phyloP scores from a whole-genome alignment of 2,113 vertebrate species.

The Cisticola juncidis region DNA sequence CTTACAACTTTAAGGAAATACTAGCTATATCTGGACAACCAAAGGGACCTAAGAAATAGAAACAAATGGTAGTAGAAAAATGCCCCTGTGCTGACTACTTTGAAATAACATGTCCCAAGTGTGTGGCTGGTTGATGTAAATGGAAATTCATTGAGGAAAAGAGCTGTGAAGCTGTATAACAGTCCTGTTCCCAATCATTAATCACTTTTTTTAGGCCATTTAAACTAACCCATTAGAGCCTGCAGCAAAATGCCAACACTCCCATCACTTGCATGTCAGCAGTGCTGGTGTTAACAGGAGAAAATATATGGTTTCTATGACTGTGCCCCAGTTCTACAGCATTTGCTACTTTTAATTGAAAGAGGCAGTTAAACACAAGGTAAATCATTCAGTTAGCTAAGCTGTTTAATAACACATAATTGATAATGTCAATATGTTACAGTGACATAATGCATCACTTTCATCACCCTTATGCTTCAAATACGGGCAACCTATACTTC shows the following conservation, averaged over 20 bases:
- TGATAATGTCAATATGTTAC: constrained; percentile 67
- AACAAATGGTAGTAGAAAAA: constrained; percentile 42
- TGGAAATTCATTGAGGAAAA: constrained; percentile 42
- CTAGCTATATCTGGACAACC: neutral
- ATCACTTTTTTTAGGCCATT: constrained; percentile 61
- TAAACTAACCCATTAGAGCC: constrained; percentile 64
- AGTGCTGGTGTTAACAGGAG: constrained; percentile 71
- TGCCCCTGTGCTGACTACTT: neutral
- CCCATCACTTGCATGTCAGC: constrained; percentile 52
- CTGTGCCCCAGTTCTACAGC: constrained; percentile 40
- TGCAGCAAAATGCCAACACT: constrained; percentile 65
- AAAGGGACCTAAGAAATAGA: constrained; percentile 35
- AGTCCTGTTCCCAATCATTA: constrained; percentile 64
- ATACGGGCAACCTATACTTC: constrained; percentile 5
- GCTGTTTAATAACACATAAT: constrained; percentile 73
- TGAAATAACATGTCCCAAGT: constrained; percentile 58
- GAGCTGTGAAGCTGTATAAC: constrained; percentile 39
- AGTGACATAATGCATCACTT: constrained; percentile 63
- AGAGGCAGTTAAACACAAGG: constrained; percentile 73
- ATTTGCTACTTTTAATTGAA: constrained; percentile 75
- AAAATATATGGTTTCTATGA: constrained; percentile 71
- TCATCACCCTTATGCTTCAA: constrained; percentile 58
- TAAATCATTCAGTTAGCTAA: constrained; percentile 73
- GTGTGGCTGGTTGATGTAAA: constrained; percentile 23
- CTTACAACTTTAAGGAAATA: constrained; percentile 9